phyloP scores from a whole-genome alignment of 2,113 vertebrate species.

The Heterotilapia buettikoferi region DNA sequence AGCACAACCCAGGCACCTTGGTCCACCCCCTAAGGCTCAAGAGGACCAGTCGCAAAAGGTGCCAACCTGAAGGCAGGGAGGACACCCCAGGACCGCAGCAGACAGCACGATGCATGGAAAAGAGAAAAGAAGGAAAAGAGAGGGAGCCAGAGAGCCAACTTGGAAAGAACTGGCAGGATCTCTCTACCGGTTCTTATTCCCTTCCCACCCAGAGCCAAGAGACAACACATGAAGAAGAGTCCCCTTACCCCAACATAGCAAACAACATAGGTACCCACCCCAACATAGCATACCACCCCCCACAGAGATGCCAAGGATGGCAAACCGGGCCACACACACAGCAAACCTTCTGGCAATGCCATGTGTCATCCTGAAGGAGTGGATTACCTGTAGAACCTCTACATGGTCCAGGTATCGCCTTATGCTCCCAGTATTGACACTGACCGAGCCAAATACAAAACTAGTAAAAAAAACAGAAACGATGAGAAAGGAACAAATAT shows the following conservation, averaged over 20 bases:
- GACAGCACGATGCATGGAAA: neutral
- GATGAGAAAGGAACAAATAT: neutral
- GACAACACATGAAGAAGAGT: neutral
- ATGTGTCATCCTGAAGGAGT: neutral
- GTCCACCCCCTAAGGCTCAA: fast-evolving
- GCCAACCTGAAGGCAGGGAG: neutral
- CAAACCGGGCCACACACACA: neutral
- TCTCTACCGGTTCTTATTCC: neutral
- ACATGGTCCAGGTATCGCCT: neutral
- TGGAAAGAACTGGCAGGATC: neutral
- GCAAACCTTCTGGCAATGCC: neutral
- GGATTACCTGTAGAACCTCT: neutral
- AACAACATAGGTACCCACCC: neutral
- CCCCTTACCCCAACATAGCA: neutral
- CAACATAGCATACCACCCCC: neutral
- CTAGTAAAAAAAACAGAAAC: neutral
- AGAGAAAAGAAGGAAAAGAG: neutral
- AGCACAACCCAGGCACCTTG: neutral
- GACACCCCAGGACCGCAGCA: neutral
- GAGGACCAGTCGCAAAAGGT: neutral
- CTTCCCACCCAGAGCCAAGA: neutral
- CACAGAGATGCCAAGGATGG: neutral
- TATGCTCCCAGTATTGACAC: neutral
- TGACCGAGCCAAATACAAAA: neutral
- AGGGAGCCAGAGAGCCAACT: neutral